These are phyloP conservation scores for Paragorgia papillata DNA, from an alignment of 92 coral and sea anemone species.

Conservation along the genomic window DNA sequence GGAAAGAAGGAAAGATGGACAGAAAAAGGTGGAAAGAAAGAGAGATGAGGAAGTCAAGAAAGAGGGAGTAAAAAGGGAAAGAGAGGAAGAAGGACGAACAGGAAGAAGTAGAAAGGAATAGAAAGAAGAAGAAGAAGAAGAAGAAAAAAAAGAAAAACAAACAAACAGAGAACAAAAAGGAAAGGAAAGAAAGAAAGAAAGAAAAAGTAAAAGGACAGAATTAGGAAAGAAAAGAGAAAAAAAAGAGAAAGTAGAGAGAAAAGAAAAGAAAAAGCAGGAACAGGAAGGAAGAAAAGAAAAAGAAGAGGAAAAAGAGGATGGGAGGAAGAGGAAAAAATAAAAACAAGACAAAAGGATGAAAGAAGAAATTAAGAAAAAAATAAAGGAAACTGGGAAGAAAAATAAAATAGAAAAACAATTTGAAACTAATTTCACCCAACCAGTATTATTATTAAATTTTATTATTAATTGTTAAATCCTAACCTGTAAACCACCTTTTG, in stretches of 20 bases:
- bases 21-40: background rate
- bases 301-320: background rate
- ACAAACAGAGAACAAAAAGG: background rate
- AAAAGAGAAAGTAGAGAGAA: background rate
- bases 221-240: background rate
- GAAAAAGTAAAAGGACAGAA: background rate
- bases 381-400: background rate
- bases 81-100: background rate
- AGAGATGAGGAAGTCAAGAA: background rate
- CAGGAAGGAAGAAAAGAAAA: background rate
- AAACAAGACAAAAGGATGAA: background rate
- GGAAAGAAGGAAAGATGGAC: background rate
- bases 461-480: background rate
- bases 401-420: background rate
- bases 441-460: background rate
- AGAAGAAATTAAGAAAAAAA: background rate
- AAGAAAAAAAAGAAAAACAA: background rate
- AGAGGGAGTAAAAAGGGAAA: background rate
- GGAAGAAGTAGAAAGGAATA: background rate
- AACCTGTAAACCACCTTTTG: conserved; percentile 97
- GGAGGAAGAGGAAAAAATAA: background rate
- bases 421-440: background rate
- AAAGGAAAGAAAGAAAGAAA: background rate
- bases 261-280: background rate
- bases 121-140: background rate